Evolutionary conservation across 2,113 vertebrate species (phyloP).

Genomic region (Oreotrochilus melanogaster): DNA sequence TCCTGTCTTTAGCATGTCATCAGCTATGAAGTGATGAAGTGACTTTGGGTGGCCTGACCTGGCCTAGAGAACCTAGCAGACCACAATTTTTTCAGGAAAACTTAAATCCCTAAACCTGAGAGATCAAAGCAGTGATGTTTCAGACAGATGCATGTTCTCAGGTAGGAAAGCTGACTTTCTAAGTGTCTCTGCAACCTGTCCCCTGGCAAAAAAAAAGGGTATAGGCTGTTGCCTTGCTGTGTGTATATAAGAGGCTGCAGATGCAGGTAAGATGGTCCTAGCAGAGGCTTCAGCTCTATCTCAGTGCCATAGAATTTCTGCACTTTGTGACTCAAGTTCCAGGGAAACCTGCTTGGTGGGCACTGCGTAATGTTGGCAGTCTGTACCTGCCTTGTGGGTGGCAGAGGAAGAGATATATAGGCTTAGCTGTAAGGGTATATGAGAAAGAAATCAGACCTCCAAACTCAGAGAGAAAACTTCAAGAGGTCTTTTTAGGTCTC

Average conservation of each 20-base stretch:
- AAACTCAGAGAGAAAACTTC: neutral
- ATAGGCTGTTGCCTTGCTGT: neutral
- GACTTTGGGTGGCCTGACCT: neutral
- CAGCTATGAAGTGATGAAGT: neutral
- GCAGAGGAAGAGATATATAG: neutral
- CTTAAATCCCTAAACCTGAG: neutral
- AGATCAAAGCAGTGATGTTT: neutral
- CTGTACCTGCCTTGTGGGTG: neutral
- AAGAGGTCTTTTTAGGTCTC: rapidly evolving
- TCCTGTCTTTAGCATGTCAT: neutral
- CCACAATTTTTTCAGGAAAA: neutral
- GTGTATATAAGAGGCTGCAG: neutral
- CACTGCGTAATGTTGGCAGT: rapidly evolving
- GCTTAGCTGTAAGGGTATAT: neutral
- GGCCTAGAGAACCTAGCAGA: neutral
- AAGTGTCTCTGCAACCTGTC: neutral
- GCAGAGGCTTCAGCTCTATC: neutral
- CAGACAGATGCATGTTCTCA: neutral
- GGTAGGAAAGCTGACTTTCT: neutral
- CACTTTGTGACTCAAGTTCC: neutral
- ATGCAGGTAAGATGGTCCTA: neutral
- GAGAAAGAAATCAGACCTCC: rapidly evolving
- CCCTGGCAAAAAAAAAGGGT: rapidly evolving
- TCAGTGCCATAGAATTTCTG: neutral
- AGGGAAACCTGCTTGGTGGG: neutral